A percentile compares a stretch with the other conserved stretches of the same genome.
Evolutionary conservation across 1,140 invertebrate genomes (phyloP).

Genomic region (Atta texana): DNA sequence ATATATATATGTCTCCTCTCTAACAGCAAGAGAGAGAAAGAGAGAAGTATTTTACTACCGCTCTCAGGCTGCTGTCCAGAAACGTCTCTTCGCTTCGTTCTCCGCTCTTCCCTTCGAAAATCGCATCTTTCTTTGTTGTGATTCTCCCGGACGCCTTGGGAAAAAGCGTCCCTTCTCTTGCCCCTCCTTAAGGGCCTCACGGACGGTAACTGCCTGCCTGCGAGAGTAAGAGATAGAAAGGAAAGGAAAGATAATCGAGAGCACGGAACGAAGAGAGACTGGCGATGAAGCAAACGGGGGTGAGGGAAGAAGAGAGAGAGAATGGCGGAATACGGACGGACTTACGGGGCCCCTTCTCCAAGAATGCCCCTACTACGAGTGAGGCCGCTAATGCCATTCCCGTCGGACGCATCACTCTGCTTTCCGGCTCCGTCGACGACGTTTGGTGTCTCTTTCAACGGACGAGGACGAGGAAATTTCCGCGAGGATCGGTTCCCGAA

Average conservation of each 20-base stretch:
- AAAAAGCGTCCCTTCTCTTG: constrained; percentile 54
- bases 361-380: constrained; percentile 64
- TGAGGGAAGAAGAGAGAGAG: not conserved
- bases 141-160: constrained; percentile 54
- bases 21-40: not conserved
- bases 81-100: constrained; percentile 46
- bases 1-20: constrained; percentile 6
- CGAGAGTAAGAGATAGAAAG: not conserved
- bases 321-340: constrained; percentile 19
- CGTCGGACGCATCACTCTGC: constrained; percentile 63
- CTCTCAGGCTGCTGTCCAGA: constrained; percentile 47
- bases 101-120: constrained; percentile 39
- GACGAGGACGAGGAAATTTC: constrained; percentile 3
- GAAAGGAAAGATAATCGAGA: constrained; percentile 5
- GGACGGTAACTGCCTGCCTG: constrained; percentile 36
- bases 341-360: constrained; percentile 37
- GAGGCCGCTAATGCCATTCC: constrained; percentile 66
- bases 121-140: constrained; percentile 61
- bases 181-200: constrained; percentile 33
- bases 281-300: not conserved
- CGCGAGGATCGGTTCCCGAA: not conserved
- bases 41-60: constrained; percentile 4
- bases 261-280: not conserved
- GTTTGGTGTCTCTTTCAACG: constrained; percentile 8
- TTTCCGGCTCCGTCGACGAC: constrained; percentile 52